Base-by-base conservation (phyloP, 2,797 vertebrate genomes). In the Argentina silus region DNA sequence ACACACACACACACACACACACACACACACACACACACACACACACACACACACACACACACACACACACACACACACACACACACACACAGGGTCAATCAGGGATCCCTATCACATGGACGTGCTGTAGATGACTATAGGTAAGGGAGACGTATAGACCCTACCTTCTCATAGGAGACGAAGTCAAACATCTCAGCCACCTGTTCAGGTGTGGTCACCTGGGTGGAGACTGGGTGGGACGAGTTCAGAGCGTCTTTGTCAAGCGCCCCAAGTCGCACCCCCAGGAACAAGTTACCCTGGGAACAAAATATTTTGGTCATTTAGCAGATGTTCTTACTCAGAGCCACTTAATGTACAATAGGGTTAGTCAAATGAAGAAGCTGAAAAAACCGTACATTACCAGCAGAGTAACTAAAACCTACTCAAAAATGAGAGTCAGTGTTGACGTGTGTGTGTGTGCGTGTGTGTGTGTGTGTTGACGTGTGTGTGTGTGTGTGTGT, bases 171-270 rank as follows among this genome's bases (percentile, higher is more conserved):
- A 81, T 98, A 99, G 19, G 97, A 97, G 83, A 99, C 92, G 0
- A 92, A 91, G 92, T 98, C 97, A 93, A 99, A 99, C 96, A 99
- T 99, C 91, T 98, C 96, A 76, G 95, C 95, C 77, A 99, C 96
- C 89, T 99, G 95, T 67, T 95, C 94, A 51, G 95, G 90, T 17
- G 95, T 93, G 21, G 93, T 91, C 77, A 96, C 96, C 55, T 92
- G 77, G 17, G 94, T 89, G 0, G 96, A 97, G 51, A 99, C 91
- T 8, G 97, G 83, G 63, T 95, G 97, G 76, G 97, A 96, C 6
- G 96, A 96, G 89, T 95, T 97, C 68, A 99, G 85, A 0, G 95
- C 91, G 87, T 99, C 98, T 85, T 95, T 96, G 80, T 87, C 93
- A 92, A 98, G 82, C 21, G 93, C 95, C 91, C 92, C 93, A 85